Conservation (phyloP, 2,113 vertebrate species). For the Todiramphus saurophagus region DNA sequence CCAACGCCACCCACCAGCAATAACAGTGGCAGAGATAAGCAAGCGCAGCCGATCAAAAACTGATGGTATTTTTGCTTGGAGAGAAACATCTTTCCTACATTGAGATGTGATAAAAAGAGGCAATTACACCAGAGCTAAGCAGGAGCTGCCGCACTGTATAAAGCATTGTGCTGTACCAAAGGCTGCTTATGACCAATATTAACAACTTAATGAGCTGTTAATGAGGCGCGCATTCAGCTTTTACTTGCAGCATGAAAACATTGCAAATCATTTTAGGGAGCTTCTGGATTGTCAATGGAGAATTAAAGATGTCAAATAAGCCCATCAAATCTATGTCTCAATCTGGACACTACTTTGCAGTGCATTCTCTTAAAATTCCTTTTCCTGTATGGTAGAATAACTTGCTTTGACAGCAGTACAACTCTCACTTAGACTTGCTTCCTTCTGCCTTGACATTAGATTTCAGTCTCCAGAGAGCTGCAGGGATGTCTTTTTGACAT, state of each 20-base stretch:
- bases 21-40: background rate
- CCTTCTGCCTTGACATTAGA: constrained; percentile 55
- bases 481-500: constrained; percentile 56
- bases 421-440: constrained; percentile 25
- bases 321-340: constrained; percentile 48
- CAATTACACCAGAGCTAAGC: constrained; percentile 46
- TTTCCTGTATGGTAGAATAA: constrained; percentile 35
- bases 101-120: constrained; percentile 23
- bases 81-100: background rate
- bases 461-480: constrained; percentile 51
- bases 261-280: constrained; percentile 65
- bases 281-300: constrained; percentile 41
- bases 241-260: constrained; percentile 63
- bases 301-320: constrained; percentile 58
- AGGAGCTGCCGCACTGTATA: constrained; percentile 23
- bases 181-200: constrained; percentile 72
- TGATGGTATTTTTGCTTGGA: background rate
- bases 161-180: constrained; percentile 46
- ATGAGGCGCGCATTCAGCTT: constrained; percentile 63
- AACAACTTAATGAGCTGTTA: constrained; percentile 74
- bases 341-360: constrained; percentile 41
- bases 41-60: background rate
- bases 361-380: constrained; percentile 45
- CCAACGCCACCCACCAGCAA: background rate
- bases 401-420: constrained; percentile 42